A percentile compares a stretch with the other conserved stretches of the same genome.
phyloP scores from a whole-genome alignment of 2,888 invertebrate species.

The Aleiodes leptofemur region DNA sequence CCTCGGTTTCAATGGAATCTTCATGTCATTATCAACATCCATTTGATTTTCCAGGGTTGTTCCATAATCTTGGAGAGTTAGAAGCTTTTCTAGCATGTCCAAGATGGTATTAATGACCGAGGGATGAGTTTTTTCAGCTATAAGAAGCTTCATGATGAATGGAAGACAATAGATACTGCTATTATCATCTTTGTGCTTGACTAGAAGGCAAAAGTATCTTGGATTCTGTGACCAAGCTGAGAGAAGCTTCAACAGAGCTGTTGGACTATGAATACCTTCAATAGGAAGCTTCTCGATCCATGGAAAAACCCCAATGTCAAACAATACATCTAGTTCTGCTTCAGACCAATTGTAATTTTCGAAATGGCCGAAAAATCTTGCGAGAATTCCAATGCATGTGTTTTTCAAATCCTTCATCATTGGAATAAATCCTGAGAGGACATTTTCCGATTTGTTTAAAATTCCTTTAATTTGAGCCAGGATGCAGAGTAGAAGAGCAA shows the following conservation, averaged over 20 bases:
- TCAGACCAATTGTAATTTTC: constrained; percentile 85
- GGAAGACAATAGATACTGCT: constrained; percentile 79
- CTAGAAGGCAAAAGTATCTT: constrained; percentile 84
- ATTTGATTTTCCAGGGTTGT: constrained; percentile 75
- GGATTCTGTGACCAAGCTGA: constrained; percentile 88
- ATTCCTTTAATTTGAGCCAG: constrained; percentile 82
- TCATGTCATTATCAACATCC: constrained; percentile 60
- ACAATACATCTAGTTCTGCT: constrained; percentile 85
- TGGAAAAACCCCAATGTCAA: constrained; percentile 89
- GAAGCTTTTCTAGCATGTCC: constrained; percentile 85
- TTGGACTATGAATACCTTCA: constrained; percentile 90
- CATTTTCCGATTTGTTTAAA: constrained; percentile 77
- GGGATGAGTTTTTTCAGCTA: constrained; percentile 81
- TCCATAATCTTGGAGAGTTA: constrained; percentile 81
- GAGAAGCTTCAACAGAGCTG: constrained; percentile 87
- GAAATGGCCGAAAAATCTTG: constrained; percentile 88
- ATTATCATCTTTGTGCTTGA: constrained; percentile 78
- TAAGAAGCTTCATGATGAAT: constrained; percentile 83
- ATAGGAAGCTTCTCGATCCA: constrained; percentile 83
- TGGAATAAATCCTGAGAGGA: constrained; percentile 81
- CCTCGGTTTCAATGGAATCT: constrained; percentile 38
- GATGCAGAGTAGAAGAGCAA: constrained; percentile 85
- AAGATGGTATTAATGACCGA: constrained; percentile 83
- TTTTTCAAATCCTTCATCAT: constrained; percentile 82
- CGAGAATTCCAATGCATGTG: constrained; percentile 79